Evolutionary conservation across 2,888 invertebrate species (phyloP).

Genomic region (Chloromyia formosa): DNA sequence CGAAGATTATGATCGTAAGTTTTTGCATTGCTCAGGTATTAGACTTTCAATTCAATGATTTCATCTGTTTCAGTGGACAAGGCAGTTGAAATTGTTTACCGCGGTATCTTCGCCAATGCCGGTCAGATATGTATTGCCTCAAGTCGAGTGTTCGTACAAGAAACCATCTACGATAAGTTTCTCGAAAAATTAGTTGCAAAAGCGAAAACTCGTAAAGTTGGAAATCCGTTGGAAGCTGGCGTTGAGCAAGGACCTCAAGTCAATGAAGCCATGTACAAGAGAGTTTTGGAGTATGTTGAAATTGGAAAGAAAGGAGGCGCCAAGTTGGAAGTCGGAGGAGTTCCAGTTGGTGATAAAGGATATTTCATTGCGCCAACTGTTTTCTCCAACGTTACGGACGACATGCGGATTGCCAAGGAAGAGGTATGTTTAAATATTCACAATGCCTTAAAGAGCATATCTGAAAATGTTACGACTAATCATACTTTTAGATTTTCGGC

Average conservation of each 20-base stretch:
- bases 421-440: conserved; percentile 67
- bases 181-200: conserved; percentile 76
- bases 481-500: conserved; percentile 79
- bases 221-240: conserved; percentile 78
- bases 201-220: conserved; percentile 77
- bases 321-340: conserved; percentile 79
- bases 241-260: conserved; percentile 86
- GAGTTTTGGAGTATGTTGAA: conserved; percentile 78
- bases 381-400: conserved; percentile 79
- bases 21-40: no score
- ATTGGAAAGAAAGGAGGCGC: conserved; percentile 84
- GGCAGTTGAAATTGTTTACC: conserved; percentile 72
- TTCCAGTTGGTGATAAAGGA: conserved; percentile 73
- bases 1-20: conserved; percentile 79
- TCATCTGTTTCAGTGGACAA: conserved; percentile 65
- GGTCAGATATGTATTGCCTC: conserved; percentile 87
- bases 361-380: conserved; percentile 82
- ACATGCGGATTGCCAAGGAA: conserved; percentile 80
- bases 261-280: conserved; percentile 77
- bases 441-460: neutral
- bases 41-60: neutral
- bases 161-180: conserved; percentile 86
- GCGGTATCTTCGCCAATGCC: conserved; percentile 76
- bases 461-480: no score
- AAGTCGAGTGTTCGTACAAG: conserved; percentile 88